phyloP scores from a whole-genome alignment of 2,113 vertebrate genomes.

The Heterochromis multidens region DNA sequence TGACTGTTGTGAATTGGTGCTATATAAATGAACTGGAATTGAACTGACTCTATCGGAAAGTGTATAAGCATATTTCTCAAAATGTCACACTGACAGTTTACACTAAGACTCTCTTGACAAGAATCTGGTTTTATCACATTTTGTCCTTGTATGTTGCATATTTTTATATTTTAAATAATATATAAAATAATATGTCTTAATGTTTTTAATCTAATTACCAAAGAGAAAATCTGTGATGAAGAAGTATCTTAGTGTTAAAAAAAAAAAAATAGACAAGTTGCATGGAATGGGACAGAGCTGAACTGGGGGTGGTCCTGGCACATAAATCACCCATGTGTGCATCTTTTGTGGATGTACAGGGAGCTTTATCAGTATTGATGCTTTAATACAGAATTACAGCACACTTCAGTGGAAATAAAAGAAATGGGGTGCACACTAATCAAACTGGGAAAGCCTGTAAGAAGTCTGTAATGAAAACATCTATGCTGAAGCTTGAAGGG shows the following conservation, averaged over 20 bases:
- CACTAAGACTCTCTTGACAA: neutral
- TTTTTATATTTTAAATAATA: neutral
- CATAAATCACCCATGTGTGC: neutral
- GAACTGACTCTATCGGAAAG: neutral
- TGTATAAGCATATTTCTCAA: neutral
- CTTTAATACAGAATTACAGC: conserved; percentile 14
- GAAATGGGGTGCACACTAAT: neutral
- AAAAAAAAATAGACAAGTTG: rapidly evolving
- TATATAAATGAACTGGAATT: neutral
- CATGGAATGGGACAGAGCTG: neutral
- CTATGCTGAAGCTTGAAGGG: neutral
- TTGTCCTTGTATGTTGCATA: neutral
- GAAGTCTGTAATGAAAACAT: conserved; percentile 6
- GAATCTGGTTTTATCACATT: neutral
- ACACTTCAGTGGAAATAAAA: neutral
- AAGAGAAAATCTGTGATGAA: neutral
- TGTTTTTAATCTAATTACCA: neutral
- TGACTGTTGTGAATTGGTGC: neutral
- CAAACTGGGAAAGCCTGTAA: neutral
- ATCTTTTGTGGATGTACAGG: neutral
- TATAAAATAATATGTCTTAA: neutral
- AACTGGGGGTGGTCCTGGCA: neutral
- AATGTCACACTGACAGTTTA: neutral
- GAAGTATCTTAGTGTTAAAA: neutral
- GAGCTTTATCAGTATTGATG: neutral